Conservation (phyloP, 2,797 vertebrate species). For the Sarcoramphus papa region DNA sequence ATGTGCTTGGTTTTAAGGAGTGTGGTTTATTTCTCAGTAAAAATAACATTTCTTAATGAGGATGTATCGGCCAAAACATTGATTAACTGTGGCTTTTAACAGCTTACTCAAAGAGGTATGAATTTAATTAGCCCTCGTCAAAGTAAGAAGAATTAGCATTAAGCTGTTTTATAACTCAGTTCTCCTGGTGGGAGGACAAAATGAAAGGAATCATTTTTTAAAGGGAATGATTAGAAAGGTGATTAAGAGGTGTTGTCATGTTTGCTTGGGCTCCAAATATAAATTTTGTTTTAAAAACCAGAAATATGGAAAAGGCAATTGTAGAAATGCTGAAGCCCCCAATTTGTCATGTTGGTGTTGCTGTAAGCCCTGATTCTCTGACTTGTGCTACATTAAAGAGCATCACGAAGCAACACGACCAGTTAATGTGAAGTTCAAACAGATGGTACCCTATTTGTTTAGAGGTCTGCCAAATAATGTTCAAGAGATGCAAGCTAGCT, state of each 20-base stretch:
- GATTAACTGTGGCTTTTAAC: constrained; percentile 50
- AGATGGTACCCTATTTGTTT: background rate
- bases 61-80: background rate
- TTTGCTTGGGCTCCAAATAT: background rate
- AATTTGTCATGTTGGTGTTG: background rate
- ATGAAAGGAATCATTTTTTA: background rate
- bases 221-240: background rate
- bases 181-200: constrained; percentile 36
- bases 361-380: background rate
- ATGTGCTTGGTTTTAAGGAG: background rate
- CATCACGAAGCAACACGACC: background rate
- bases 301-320: background rate
- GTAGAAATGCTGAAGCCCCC: background rate
- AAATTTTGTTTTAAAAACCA: background rate
- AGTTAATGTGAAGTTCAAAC: background rate
- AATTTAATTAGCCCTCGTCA: constrained; percentile 43
- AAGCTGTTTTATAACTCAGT: constrained; percentile 4
- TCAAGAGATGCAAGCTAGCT: background rate
- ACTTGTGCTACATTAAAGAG: background rate
- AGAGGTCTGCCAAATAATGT: background rate
- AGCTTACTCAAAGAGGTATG: constrained; percentile 44
- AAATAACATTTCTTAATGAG: constrained; percentile 15
- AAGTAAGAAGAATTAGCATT: constrained; percentile 45
- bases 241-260: background rate
- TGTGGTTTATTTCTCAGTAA: background rate